Conservation (phyloP, 2,113 vertebrate genomes). For the Microcebus jonahi region DNA sequence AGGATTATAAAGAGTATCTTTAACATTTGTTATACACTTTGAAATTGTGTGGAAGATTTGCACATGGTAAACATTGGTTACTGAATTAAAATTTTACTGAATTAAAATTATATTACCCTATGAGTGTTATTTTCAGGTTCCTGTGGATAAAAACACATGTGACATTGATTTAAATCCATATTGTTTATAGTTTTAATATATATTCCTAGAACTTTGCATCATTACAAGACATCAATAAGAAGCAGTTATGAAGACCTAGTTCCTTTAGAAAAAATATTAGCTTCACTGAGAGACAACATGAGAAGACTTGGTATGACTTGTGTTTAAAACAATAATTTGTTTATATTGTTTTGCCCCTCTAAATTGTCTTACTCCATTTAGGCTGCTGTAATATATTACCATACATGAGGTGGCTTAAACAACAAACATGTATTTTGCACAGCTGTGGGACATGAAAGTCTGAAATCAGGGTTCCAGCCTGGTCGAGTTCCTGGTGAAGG, state of each 20-base stretch:
- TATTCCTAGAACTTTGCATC: conserved; percentile 39
- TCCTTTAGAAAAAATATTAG: not conserved
- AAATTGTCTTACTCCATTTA: not conserved
- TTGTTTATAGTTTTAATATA: not conserved
- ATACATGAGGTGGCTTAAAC: not conserved
- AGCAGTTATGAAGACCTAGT: not conserved
- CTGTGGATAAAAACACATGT: not conserved
- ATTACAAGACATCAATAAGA: not conserved
- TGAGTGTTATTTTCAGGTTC: not conserved
- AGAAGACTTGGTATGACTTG: not conserved
- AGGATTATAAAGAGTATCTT: not conserved
- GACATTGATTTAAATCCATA: not conserved
- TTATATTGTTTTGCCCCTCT: not conserved
- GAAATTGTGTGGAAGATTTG: conserved; percentile 32
- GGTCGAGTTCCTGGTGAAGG: not conserved
- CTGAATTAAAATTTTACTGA: not conserved
- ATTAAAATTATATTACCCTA: conserved; percentile 3
- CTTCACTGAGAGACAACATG: not conserved
- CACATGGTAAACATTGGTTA: not conserved
- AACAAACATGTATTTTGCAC: not conserved
- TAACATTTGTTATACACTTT: conserved; percentile 12
- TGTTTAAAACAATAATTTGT: not conserved
- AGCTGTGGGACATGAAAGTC: not conserved
- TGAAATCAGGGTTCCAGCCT: not conserved
- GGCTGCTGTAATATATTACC: not conserved